Evolutionary conservation across 2,888 invertebrate species (phyloP).

Genomic region (Chrysolina americana): DNA sequence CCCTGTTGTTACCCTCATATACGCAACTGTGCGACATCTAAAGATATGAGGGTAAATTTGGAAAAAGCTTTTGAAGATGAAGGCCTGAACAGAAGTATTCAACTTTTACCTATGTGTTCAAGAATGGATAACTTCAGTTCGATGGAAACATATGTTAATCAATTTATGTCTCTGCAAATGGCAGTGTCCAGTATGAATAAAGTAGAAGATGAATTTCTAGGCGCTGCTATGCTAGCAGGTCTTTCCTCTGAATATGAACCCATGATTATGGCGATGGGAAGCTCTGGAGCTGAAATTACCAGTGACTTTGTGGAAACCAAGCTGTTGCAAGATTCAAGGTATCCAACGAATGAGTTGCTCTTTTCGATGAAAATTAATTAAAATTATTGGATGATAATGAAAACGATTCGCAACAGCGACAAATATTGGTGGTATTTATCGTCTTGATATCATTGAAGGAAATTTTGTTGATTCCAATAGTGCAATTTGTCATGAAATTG

Average conservation of each 20-base stretch:
- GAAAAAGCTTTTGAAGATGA: constrained; percentile 40
- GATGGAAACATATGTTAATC: constrained; percentile 50
- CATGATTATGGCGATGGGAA: constrained; percentile 36
- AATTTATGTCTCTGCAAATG: constrained; percentile 47
- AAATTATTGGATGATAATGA: neutral
- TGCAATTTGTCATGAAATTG: neutral
- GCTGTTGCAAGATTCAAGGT: constrained; percentile 22
- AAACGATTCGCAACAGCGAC: neutral
- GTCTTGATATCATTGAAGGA: neutral
- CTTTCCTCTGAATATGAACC: constrained; percentile 38
- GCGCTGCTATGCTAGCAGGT: constrained; percentile 48
- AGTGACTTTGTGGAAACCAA: constrained; percentile 3
- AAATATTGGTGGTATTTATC: neutral
- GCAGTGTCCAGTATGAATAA: constrained; percentile 41
- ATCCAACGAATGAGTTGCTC: neutral
- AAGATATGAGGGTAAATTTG: constrained; percentile 47
- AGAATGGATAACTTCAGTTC: constrained; percentile 37
- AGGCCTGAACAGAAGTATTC: constrained; percentile 33
- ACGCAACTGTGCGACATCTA: constrained; percentile 28
- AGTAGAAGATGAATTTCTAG: constrained; percentile 50
- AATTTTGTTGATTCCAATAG: neutral
- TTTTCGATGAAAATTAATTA: neutral
- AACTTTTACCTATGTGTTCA: constrained; percentile 33
- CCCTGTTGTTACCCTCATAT: neutral
- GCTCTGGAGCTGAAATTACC: neutral